Conservation (phyloP, 2,113 vertebrate genomes). For the Tiliqua scincoides region DNA sequence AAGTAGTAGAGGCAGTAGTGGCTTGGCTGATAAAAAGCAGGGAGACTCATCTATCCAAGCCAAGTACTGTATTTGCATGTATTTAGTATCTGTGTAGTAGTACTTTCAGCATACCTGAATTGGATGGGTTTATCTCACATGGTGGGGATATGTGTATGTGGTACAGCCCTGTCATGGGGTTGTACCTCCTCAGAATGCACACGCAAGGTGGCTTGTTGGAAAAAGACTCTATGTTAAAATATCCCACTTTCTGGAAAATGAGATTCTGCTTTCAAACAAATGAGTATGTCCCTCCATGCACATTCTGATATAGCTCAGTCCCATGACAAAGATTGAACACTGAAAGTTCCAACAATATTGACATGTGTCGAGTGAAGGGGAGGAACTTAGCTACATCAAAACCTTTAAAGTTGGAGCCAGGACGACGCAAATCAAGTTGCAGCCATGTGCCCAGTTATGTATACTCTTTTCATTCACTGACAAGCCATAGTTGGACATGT, state of each 20-base stretch:
- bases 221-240: background rate
- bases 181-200: background rate
- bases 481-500: too few species aligned
- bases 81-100: background rate
- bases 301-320: background rate
- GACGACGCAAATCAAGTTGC: background rate
- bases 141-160: background rate
- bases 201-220: background rate
- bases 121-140: background rate
- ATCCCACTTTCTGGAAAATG: background rate
- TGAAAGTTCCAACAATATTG: too few species aligned
- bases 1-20: slow-evolving; percentile 7
- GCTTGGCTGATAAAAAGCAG: background rate
- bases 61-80: background rate
- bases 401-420: background rate
- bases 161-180: background rate
- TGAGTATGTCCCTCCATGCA: too few species aligned
- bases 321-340: background rate
- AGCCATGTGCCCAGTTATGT: background rate
- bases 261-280: background rate
- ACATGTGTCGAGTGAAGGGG: background rate
- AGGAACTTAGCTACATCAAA: background rate
- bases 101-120: background rate
- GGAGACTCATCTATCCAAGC: background rate
- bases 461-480: background rate